Percentiles rank a stretch among this genome's conserved stretches.
These are phyloP conservation scores for Enteromius unitaeniatus DNA, from an alignment of 2,797 vertebrate genomes.

Conservation along the genomic window DNA sequence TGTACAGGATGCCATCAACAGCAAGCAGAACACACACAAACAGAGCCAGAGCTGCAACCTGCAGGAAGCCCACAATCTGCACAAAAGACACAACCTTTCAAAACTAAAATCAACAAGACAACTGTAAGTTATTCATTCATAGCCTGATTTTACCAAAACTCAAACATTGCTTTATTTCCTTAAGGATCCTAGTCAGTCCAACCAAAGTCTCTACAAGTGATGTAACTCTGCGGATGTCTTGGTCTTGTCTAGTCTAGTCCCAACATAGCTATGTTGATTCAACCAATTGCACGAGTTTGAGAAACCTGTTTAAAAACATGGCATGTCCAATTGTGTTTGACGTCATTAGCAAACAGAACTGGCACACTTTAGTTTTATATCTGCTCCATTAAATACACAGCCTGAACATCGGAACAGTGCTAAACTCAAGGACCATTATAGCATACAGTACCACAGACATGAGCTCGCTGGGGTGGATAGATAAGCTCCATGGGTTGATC, in stretches of 20 bases:
- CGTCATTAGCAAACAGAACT: background rate
- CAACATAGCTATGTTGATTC: background rate
- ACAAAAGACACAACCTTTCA: background rate
- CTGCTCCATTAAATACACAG: background rate
- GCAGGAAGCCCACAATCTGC: slow-evolving; percentile 78
- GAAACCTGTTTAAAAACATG: background rate
- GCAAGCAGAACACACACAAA: slow-evolving; percentile 74
- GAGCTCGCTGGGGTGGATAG: slow-evolving; percentile 72
- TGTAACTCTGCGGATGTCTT: too few relatives aligned
- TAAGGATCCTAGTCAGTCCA: background rate
- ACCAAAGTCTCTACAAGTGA: too few relatives aligned
- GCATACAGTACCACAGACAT: slow-evolving; percentile 62
- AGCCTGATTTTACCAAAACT: background rate
- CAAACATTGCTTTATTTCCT: background rate
- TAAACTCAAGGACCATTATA: background rate
- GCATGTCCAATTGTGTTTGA: background rate
- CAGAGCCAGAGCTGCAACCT: slow-evolving; percentile 72
- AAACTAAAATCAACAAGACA: background rate
- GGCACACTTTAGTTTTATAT: background rate
- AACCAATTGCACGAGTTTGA: background rate
- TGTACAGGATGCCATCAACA: slow-evolving; percentile 80
- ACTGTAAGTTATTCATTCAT: background rate
- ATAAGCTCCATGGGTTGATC: slow-evolving; percentile 74
- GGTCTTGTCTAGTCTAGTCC: too few relatives aligned
- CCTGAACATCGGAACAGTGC: background rate